phyloP scores from a whole-genome alignment of 2,113 vertebrate species.

The Orthonyx spaldingii region DNA sequence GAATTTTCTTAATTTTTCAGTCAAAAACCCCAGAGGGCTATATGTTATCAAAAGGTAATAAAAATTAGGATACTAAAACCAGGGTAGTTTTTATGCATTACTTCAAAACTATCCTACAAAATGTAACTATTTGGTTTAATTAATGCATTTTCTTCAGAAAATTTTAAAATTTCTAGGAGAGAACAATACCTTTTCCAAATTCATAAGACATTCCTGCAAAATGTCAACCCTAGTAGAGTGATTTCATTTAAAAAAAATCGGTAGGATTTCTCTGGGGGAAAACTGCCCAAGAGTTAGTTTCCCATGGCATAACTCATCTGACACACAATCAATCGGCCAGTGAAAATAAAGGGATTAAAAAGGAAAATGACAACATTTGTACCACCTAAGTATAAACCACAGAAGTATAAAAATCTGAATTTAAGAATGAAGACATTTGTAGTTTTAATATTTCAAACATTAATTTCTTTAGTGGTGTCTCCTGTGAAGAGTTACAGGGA shows the following conservation, averaged over 20 bases:
- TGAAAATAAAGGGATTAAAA: not conserved
- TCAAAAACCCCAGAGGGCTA: not conserved
- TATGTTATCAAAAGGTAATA: not conserved
- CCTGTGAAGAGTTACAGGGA: not conserved
- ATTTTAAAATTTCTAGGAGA: not conserved
- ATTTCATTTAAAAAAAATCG: not conserved
- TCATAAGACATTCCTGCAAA: not conserved
- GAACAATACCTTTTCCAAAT: not conserved
- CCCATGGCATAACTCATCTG: not conserved
- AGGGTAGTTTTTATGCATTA: not conserved
- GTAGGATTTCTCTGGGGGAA: not conserved
- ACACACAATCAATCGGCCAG: not conserved
- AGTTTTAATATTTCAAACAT: not conserved
- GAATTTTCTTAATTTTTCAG: not conserved
- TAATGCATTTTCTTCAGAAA: not conserved
- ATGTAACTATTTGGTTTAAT: too few species aligned
- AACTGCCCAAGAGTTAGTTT: not conserved
- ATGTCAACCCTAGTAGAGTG: not conserved
- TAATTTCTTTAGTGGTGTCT: not conserved
- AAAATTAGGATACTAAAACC: not conserved
- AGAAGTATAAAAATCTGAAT: not conserved
- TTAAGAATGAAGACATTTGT: not conserved
- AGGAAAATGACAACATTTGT: not conserved
- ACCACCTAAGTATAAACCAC: not conserved
- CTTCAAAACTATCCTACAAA: not conserved